Evolutionary conservation across 1,140 invertebrate species (phyloP), one percentile per base, ranked within the genome.

Genomic region (Zaprionus davidi): DNA sequence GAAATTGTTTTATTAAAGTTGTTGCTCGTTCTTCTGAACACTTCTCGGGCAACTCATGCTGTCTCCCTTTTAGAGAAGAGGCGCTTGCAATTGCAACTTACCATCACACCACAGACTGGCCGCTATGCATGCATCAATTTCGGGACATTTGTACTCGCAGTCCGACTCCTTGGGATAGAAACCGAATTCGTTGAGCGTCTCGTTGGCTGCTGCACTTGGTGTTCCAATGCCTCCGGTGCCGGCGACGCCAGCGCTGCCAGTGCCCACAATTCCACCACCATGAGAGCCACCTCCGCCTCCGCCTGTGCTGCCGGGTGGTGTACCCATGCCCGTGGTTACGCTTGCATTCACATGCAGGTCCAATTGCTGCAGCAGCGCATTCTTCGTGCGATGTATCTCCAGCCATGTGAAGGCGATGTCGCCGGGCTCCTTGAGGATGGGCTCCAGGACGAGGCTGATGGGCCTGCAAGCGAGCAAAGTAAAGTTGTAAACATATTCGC

Each of bases 91-190:
- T 67, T 55, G 62, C 17, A 59, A 91, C 90, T 94, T 95, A 44
- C 97, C 97, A 92, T 98, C 97, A 92, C 97, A 98, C 97, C 97
- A 98, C 36, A 98, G 93, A 53, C 95, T 95, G 5, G 96, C 93
- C 76, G 96, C 96, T 71, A 98, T 98, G 91, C 97, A 98, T 22
- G 97, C 97, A 85, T 97, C 96, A 68, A 98, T 93, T 92, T 98
- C 97, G 9, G 97, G 97, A 93, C 97, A 98, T 90, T 96, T 96
- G 85, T 96, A 95, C 76, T 94, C 93, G 82, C 95, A 96, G 78
- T 96, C 95, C 41, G 93, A 92, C 69, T 92, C 95, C 92, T 81
- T 93, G 60, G 75, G 91, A 92, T 68, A 92, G 70, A 80, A 91
- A 62, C 84, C 93, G 79, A 92, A 88, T 51, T 92, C 92, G 70